A percentile compares a stretch with the other conserved stretches of the same genome.
Conservation (phyloP, 2,113 vertebrate genomes). For the Galbula dea region DNA sequence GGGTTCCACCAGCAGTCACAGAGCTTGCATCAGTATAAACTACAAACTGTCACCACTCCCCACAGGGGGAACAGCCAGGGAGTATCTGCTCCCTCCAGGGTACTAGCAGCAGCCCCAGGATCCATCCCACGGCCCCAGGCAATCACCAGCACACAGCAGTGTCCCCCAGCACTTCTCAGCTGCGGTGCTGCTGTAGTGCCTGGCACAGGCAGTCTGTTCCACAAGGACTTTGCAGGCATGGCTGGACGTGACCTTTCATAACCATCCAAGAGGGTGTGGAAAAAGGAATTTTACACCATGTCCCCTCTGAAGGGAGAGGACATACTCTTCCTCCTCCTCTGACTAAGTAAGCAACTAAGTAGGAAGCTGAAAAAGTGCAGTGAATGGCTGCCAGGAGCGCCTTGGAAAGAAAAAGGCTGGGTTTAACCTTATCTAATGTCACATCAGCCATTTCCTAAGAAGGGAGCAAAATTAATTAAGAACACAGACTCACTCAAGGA, state of each 20-base stretch:
- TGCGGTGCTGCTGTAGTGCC: accelerated
- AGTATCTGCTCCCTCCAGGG: background rate
- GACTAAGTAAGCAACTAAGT: background rate
- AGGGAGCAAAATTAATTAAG: slow-evolving; percentile 64
- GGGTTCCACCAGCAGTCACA: too few relatives aligned
- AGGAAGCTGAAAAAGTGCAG: background rate
- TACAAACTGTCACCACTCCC: background rate
- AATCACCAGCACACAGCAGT: background rate
- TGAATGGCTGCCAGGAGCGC: background rate
- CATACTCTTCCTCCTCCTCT: background rate
- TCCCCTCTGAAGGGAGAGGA: background rate
- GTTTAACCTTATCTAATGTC: slow-evolving; percentile 53
- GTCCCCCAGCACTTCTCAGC: background rate
- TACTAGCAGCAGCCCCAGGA: background rate
- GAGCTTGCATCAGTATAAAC: background rate
- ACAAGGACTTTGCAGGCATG: accelerated
- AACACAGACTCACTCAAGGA: slow-evolving; percentile 36
- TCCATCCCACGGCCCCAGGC: accelerated
- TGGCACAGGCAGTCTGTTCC: accelerated
- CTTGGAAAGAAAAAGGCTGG: slow-evolving; percentile 6
- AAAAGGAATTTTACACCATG: background rate
- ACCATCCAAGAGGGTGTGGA: background rate
- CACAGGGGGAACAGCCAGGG: background rate
- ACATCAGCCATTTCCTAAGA: slow-evolving; percentile 64
- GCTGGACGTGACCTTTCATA: background rate